Conservation (phyloP, 1,140 invertebrate species). For the Laodelphax striatellus region DNA sequence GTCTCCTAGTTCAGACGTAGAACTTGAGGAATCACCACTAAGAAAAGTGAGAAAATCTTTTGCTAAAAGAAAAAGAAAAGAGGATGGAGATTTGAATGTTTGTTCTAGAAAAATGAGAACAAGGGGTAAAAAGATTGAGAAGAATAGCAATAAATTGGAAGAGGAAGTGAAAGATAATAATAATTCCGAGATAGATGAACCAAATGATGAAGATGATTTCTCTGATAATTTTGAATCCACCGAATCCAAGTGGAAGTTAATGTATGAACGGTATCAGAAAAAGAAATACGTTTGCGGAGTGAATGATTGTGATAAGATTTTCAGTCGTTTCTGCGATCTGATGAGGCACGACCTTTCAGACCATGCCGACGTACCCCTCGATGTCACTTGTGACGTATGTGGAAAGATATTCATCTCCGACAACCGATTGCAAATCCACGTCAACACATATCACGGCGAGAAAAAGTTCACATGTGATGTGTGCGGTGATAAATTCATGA, state of each 20-base stretch:
- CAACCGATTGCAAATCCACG: constrained; percentile 56
- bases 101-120: no score
- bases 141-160: no score
- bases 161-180: no score
- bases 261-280: neutral
- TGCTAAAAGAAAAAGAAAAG: no score
- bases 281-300: neutral
- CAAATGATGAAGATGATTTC: no score
- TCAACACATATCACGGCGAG: constrained; percentile 44
- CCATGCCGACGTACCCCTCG: neutral
- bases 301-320: neutral
- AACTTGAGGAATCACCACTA: no score
- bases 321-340: neutral
- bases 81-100: no score
- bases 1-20: no score
- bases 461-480: constrained; percentile 34
- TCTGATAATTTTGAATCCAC: no score
- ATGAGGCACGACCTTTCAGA: neutral
- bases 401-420: constrained; percentile 67
- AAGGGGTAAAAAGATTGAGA: no score
- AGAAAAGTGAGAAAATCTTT: no score
- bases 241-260: neutral
- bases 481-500: constrained; percentile 35
- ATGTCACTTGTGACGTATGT: constrained; percentile 57
- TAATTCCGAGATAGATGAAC: no score